Percentiles rank a stretch among this genome's conserved stretches.
Evolutionary conservation across 2,797 vertebrate species (phyloP).

Genomic region (Morelia viridis): DNA sequence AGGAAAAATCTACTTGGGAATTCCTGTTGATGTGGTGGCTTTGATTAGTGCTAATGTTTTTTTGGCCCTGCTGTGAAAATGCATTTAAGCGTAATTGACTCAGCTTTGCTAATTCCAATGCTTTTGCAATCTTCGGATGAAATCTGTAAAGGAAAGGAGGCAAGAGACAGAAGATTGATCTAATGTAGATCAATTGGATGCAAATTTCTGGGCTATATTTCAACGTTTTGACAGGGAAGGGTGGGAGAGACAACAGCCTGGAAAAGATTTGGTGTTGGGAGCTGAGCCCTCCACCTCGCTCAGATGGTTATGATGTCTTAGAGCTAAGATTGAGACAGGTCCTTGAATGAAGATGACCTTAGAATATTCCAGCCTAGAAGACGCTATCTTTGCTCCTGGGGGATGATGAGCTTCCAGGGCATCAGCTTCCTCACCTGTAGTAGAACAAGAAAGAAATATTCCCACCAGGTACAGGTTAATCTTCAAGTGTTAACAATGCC

Average conservation of each 20-base stretch:
- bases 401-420: too few species aligned
- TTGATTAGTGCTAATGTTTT: constrained; percentile 79
- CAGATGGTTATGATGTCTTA: background rate
- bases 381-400: background rate
- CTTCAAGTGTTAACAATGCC: too few species aligned
- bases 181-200: constrained; percentile 65
- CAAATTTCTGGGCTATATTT: constrained; percentile 52
- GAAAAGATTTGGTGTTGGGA: constrained; percentile 54
- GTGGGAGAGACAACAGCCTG: constrained; percentile 43
- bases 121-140: constrained; percentile 69
- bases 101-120: constrained; percentile 73
- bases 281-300: background rate
- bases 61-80: constrained; percentile 76
- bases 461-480: too few species aligned
- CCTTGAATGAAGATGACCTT: background rate
- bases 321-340: background rate
- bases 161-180: constrained; percentile 66
- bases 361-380: background rate
- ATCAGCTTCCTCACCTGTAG: too few species aligned
- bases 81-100: constrained; percentile 78
- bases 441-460: too few species aligned
- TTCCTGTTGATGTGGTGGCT: constrained; percentile 60
- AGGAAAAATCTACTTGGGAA: constrained; percentile 49
- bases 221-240: constrained; percentile 44
- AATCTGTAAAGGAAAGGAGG: constrained; percentile 64